A percentile compares a stretch with the other conserved stretches of the same genome.
These are phyloP conservation scores for Fregetta grallaria DNA, from an alignment of 2,113 vertebrate genomes.

Conservation along the genomic window DNA sequence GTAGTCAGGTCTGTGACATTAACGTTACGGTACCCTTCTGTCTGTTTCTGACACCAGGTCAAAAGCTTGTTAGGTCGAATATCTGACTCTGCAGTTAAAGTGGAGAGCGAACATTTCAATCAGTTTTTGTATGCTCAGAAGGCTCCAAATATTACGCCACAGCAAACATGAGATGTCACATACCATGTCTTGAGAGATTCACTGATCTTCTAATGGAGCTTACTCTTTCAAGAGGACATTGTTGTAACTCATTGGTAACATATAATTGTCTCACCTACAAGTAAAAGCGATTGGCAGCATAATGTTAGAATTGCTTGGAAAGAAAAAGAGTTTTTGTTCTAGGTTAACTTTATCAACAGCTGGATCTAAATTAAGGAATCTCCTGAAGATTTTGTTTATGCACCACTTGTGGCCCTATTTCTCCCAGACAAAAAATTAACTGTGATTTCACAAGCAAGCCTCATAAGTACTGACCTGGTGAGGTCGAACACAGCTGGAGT, in stretches of 20 bases:
- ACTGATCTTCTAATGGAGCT: conserved; percentile 86
- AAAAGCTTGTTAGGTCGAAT: conserved; percentile 88
- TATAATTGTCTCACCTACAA: conserved; percentile 89
- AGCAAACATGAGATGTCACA: not conserved
- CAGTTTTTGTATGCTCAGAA: not conserved
- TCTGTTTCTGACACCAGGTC: conserved; percentile 96
- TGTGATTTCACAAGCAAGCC: not conserved
- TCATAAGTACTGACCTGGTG: conserved; percentile 83
- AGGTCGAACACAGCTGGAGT: conserved; percentile 85
- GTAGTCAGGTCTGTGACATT: conserved; percentile 83
- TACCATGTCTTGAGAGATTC: conserved; percentile 85
- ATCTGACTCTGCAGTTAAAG: conserved; percentile 83
- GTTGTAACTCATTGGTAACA: conserved; percentile 83
- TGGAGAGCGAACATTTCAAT: not conserved
- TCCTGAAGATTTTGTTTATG: not conserved
- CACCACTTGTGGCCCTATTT: not conserved
- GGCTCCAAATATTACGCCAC: not conserved
- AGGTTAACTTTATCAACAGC: not conserved
- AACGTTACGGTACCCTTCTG: conserved; percentile 87
- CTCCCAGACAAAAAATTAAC: not conserved
- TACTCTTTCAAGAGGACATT: conserved; percentile 81
- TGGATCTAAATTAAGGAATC: not conserved
- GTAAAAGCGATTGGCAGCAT: not conserved
- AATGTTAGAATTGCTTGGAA: not conserved
- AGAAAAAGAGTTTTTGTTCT: not conserved